phyloP scores from a whole-genome alignment of 2,888 invertebrate genomes.

The Polymixis flavicincta region DNA sequence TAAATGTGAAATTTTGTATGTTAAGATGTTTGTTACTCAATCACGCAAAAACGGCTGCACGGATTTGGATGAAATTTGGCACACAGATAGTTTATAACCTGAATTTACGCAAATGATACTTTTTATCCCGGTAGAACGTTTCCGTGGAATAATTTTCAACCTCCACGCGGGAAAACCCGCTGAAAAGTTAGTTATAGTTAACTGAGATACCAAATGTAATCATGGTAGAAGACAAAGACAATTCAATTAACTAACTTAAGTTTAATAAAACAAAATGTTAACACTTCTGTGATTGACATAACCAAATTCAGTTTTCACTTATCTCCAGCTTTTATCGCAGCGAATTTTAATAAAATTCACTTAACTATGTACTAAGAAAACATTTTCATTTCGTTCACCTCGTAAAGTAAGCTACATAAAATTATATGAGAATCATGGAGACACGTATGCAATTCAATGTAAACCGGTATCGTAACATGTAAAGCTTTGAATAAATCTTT shows the following conservation, averaged over 20 bases:
- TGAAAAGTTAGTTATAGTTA: neutral
- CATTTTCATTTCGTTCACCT: constrained; percentile 27
- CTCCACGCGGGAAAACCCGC: too few species aligned
- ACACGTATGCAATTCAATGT: constrained; percentile 2
- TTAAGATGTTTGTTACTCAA: too few species aligned
- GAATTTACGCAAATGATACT: too few species aligned
- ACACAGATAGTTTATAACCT: too few species aligned
- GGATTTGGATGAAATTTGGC: too few species aligned
- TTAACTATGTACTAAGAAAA: constrained; percentile 12
- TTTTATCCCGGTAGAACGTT: too few species aligned
- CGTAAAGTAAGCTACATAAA: constrained; percentile 36
- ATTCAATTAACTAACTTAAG: neutral
- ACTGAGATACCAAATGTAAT: neutral
- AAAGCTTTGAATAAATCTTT: constrained; percentile 20
- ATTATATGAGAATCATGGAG: constrained; percentile 13
- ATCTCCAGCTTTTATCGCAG: constrained; percentile 1
- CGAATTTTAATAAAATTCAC: constrained; percentile 20
- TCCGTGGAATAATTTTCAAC: too few species aligned
- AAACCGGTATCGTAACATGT: constrained; percentile 11
- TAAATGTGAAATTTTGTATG: too few species aligned
- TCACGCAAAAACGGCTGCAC: too few species aligned
- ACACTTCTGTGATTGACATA: constrained; percentile 27
- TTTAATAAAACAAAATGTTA: constrained; percentile 15
- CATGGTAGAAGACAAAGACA: neutral
- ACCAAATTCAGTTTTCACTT: constrained; percentile 25